Evolutionary conservation across 2,113 vertebrate genomes (phyloP).

Genomic region (Triplophysa dalaica): DNA sequence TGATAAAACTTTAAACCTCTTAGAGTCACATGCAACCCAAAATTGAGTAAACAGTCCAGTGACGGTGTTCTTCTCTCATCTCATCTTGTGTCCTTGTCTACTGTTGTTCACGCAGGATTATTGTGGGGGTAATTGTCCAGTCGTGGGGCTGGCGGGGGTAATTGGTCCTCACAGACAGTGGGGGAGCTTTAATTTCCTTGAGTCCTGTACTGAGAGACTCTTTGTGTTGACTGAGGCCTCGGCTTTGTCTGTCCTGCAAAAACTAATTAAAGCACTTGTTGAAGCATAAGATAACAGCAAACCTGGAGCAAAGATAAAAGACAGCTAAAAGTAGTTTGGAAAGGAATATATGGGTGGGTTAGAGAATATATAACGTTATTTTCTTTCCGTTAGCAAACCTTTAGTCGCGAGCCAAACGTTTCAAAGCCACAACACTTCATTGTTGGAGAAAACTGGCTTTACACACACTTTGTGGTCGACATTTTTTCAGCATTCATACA

Average conservation of each 20-base stretch:
- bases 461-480: constrained; percentile 4
- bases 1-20: constrained; percentile 49
- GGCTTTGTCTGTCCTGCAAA: constrained; percentile 73
- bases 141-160: constrained; percentile 68
- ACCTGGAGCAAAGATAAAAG: constrained; percentile 39
- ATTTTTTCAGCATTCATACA: constrained; percentile 22
- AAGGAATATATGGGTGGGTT: background rate
- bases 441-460: background rate
- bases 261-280: constrained; percentile 78
- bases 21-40: constrained; percentile 61
- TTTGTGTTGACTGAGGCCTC: constrained; percentile 76
- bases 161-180: constrained; percentile 71
- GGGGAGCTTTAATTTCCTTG: constrained; percentile 75
- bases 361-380: background rate
- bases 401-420: constrained; percentile 10
- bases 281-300: constrained; percentile 52
- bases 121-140: constrained; percentile 51
- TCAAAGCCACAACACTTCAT: constrained; percentile 20
- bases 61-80: constrained; percentile 42
- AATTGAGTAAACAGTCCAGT: constrained; percentile 71
- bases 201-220: constrained; percentile 74
- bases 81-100: constrained; percentile 56
- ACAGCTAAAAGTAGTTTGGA: background rate
- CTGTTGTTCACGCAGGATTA: constrained; percentile 23
- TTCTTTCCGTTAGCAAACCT: background rate